A percentile compares a stretch with the other conserved stretches of the same genome.
Conservation (phyloP, 2,113 vertebrate genomes). For the Rissa tridactyla region DNA sequence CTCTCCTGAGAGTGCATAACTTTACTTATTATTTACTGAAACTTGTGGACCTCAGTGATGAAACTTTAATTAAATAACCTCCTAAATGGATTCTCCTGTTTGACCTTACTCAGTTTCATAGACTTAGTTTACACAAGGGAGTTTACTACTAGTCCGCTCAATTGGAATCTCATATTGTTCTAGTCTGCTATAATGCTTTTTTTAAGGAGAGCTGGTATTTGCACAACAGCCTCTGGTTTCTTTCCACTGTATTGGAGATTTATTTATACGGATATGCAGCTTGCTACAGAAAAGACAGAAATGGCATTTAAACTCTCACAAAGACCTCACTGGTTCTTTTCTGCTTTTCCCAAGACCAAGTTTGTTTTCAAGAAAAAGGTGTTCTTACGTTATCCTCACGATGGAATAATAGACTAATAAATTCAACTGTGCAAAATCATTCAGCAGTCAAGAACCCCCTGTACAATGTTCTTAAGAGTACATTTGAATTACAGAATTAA, state of each 20-base stretch:
- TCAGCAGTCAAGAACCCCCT: background rate
- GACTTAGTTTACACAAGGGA: background rate
- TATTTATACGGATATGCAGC: background rate
- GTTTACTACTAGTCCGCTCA: background rate
- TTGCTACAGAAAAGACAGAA: background rate
- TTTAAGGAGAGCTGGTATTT: background rate
- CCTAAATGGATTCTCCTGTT: conserved; percentile 5
- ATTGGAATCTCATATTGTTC: background rate
- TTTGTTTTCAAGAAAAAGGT: background rate
- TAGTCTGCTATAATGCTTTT: background rate
- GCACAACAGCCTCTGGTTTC: background rate
- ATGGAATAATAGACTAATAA: background rate
- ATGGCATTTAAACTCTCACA: background rate
- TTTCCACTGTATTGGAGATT: background rate
- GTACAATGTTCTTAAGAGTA: background rate
- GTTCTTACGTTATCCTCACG: background rate
- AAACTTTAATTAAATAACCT: conserved; percentile 40
- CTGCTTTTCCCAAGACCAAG: background rate
- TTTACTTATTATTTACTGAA: background rate
- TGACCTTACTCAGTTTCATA: background rate
- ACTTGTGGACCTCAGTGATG: background rate
- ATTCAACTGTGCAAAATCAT: background rate
- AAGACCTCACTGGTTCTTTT: background rate
- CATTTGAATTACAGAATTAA: background rate
- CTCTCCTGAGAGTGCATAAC: background rate